Base-by-base conservation (phyloP, 2,888 invertebrate species). In the Oscheius onirici region DNA sequence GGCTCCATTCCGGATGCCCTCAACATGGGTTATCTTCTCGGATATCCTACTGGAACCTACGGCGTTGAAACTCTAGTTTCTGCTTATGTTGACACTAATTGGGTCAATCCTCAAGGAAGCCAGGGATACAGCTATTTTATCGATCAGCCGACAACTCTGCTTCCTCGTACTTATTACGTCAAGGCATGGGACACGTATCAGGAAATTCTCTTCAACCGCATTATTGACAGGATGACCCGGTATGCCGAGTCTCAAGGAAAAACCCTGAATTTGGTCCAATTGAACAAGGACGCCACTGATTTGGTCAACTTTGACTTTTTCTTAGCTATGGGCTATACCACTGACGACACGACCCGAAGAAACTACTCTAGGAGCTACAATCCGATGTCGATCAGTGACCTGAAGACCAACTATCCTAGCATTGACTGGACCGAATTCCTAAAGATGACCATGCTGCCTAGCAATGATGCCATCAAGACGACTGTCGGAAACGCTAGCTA, bases 341-440 rank as follows among this genome's bases (percentile, higher is more conserved):
- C 82, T 11, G 76, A 78, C 52, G 81, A 83, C 43, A 80, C 78
- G 2, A 75, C 78, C 41, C 72, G 84, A 17, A 69, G 85, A 41
- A 72, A 84, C 54, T 83, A 75, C 61, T 70, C 76, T 2, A 63
- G 84, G 49, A 76, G 71, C 49, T 82, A 83, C 77, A 83, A 81
- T 46, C 82, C 78, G 34, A 76, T 72, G 57, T 75, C 79, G 13
- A 60, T 78, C 11, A 72, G 74, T 2, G 71, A 77, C 20, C 61
- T 76, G 54, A 43, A 54, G 2, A 20, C 60, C 22, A 41, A 22
- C 15, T 74, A 71, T 24, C 55, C 63, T 2, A 28, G 17, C 41
- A 72, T 73, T 55, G 67, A 65, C 61, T 82, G 78, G 78, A 71
- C 74, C 26, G 75, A 72, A 63, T 80, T 70, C 49, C 17, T 81